Base-by-base conservation (phyloP, 37 sponge, comb jelly and placozoan genomes). In the Petrosia ficiformis region DNA sequence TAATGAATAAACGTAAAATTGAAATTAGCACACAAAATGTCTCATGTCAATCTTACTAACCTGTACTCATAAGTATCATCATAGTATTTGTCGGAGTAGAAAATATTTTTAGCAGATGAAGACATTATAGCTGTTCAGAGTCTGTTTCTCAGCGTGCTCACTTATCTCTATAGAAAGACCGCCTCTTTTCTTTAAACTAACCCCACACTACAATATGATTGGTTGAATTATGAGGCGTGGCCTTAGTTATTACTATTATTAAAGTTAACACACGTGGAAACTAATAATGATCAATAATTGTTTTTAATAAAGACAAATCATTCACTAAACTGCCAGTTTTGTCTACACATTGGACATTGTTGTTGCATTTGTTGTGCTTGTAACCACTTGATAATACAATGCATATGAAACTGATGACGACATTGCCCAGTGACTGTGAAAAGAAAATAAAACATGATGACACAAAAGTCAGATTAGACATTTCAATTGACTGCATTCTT, bases 371-470 rank as follows among this genome's bases (percentile, higher is more conserved):
- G 87, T 65, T 88, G 90, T 41, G 95, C 77, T 16, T 74, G 81
- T 44, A 97, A 72, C 98, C 98, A 97, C 90, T 97, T 97, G 69
- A 94, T 70, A 36, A 97, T 94, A 56, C 98, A 97, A 80, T 97
- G 98, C 85, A 97, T 86, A 77, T 95, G 96, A 77, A 95, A 95
- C 61, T 93, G 85, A 63, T 95, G 96, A 10, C 75, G 41, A 66
- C 96, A 95, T 19, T 85, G 80, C 1, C 96, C 96, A 34, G 90
- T 82, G 40, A 95, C 92, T 83, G 80, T 34, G 36, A 48, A 58
- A 19, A 61, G 67, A 54, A 31, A 66, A 39, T 5, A 69, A 35
- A 48, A 48, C 14, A 48, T 48, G 14, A 48, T 48, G 4, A 1
- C 36, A 41, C 31, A n/a, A 77, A 37, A 66, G 10, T 32, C 11